Percentiles rank a stretch among this genome's conserved stretches.
phyloP scores from a whole-genome alignment of 2,113 vertebrate genomes.

The Lamprotornis superbus region DNA sequence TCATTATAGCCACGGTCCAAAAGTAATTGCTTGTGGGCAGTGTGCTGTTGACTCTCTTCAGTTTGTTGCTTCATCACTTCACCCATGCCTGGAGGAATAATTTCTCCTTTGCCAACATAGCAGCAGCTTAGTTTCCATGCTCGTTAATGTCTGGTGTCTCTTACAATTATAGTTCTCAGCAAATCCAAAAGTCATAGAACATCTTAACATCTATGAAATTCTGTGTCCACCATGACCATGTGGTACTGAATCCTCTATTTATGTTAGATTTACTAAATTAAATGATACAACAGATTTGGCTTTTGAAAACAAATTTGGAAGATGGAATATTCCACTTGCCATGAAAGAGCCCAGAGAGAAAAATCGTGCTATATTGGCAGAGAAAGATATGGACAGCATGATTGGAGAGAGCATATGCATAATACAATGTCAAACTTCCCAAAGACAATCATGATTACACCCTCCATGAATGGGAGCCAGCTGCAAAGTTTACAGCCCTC shows the following conservation, averaged over 20 bases:
- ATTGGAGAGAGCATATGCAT: neutral
- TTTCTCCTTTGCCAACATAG: neutral
- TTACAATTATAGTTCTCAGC: neutral
- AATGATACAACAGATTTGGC: neutral
- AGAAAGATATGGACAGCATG: neutral
- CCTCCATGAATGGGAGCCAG: neutral
- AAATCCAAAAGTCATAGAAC: neutral
- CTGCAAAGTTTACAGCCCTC: neutral
- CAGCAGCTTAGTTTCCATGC: neutral
- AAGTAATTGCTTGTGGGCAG: neutral
- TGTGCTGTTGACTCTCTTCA: neutral
- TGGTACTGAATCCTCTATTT: neutral
- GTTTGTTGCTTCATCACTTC: constrained; percentile 8
- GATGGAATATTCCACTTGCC: neutral
- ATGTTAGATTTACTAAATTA: constrained; percentile 13
- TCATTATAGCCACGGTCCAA: neutral
- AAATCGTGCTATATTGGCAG: neutral
- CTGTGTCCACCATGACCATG: neutral
- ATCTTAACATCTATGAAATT: neutral
- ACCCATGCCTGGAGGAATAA: neutral
- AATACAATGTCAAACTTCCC: neutral
- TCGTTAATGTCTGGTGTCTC: neutral
- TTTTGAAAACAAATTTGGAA: neutral
- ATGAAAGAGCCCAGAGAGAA: neutral
- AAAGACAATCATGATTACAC: neutral